Conservation (phyloP, 2,113 vertebrate genomes). For the Percopsis transmontana region DNA sequence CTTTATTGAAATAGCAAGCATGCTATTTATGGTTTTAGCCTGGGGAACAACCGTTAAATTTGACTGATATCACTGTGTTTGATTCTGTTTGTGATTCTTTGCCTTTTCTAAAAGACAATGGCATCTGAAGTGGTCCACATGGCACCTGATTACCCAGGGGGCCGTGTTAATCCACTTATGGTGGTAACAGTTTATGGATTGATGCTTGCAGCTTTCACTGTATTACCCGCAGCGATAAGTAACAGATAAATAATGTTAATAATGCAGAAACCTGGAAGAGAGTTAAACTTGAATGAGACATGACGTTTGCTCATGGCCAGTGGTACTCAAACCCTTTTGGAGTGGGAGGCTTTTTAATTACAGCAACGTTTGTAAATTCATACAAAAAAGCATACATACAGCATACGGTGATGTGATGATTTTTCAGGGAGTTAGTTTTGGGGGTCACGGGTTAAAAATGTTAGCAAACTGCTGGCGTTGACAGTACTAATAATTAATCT, state of each 20-base stretch:
- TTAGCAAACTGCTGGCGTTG: background rate
- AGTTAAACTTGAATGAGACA: background rate
- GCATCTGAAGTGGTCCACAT: too few relatives aligned
- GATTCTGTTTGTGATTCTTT: background rate
- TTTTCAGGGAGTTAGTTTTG: background rate
- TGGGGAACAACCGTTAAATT: background rate
- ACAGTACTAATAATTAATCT: background rate
- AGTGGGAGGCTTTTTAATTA: too few relatives aligned
- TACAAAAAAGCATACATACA: background rate
- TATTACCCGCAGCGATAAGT: too few relatives aligned
- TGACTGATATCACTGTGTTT: background rate
- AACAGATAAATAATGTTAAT: too few relatives aligned
- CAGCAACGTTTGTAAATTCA: background rate
- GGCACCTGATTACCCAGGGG: too few relatives aligned
- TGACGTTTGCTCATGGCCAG: background rate
- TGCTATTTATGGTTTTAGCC: slow-evolving; percentile 8
- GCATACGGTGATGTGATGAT: too few relatives aligned
- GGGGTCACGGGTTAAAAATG: background rate
- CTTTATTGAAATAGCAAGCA: slow-evolving; percentile 20
- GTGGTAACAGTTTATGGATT: too few relatives aligned
- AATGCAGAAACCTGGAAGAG: background rate
- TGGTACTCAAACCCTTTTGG: too few relatives aligned
- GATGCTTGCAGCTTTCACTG: too few relatives aligned
- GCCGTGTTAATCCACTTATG: too few relatives aligned
- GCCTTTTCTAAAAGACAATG: background rate